Base-by-base conservation (phyloP, 2,888 invertebrate species). In the Heliconius cydno region DNA sequence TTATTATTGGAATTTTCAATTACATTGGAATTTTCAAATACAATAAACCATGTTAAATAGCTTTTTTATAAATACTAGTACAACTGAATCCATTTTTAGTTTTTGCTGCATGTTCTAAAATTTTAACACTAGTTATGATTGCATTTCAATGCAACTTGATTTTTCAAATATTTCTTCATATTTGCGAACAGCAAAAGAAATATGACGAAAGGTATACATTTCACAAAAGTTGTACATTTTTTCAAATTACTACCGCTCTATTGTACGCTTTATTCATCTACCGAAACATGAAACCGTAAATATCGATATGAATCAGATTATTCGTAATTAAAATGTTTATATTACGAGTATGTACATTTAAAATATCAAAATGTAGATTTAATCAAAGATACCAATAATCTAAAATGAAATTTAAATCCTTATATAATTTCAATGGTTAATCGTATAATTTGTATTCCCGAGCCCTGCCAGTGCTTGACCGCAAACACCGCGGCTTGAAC, bases 401-500 rank as follows among this genome's bases (percentile, higher is more conserved):
- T 52, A 7, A 52, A 52, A n/a, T 25, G 15, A 4, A 38, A 34
- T 73, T 57, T 34, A 73, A 34, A 73, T 34, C 15, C 13, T 73
- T 60, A 22, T 65, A 65, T 28, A 74, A 67, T 41, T 74, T 57
- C 38, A 41, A 74, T 73, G 46, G 60, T 25, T 66, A 60, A 74
- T 78, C 57, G 67, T 38, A 74, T 78, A 68, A 78, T 78, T 72
- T 57, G 72, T 78, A 78, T 78, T 74, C 78, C 68, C 68, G 63
- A 75, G 60, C 75, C 78, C 73, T 73, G 60, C 60, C 73, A 66
- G 73, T 75, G 75, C 78, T 78, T 78, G 75, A 79, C 78, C 78
- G 78, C 78, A 75, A 74, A 57, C 74, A 57, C 67, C 73, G 63
- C 74, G 74, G 65, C 67, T 28, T 46, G 60, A 46, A 13, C 74